A percentile compares a stretch with the other conserved stretches of the same genome.
Conservation (phyloP, 1,140 invertebrate genomes). For the Lepeophtheirus salmonis region DNA sequence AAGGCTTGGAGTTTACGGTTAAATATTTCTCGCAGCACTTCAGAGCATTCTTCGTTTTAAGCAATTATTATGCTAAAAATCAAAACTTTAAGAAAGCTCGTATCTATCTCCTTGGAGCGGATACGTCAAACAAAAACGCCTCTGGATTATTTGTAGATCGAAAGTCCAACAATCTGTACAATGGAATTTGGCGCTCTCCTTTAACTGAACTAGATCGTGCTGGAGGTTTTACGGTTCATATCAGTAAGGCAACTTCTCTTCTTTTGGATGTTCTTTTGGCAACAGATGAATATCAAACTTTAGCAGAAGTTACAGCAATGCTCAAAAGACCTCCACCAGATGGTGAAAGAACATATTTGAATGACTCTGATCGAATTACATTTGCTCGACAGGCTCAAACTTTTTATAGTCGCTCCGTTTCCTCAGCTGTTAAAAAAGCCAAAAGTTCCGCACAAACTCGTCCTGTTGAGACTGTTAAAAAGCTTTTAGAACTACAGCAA, state of each 20-base stretch:
- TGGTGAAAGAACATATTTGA: constrained; percentile 38
- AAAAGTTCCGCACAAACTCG: background rate
- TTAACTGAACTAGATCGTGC: constrained; percentile 70
- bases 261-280: constrained; percentile 58
- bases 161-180: constrained; percentile 70
- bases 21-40: constrained; percentile 72
- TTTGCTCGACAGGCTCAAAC: background rate
- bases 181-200: constrained; percentile 61
- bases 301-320: constrained; percentile 59
- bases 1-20: constrained; percentile 61
- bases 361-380: constrained; percentile 4
- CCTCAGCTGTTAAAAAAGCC: background rate
- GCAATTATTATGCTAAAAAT: constrained; percentile 60
- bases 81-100: constrained; percentile 39
- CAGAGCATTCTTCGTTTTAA: constrained; percentile 69
- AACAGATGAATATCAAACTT: constrained; percentile 52
- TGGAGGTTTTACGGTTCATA: constrained; percentile 73
- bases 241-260: constrained; percentile 59
- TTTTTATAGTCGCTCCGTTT: background rate
- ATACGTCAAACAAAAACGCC: constrained; percentile 20
- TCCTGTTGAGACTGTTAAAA: background rate
- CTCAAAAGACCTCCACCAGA: constrained; percentile 52
- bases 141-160: constrained; percentile 61
- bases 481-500: background rate
- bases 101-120: constrained; percentile 42